Base-by-base conservation (phyloP, 2,888 invertebrate species). In the Serripes groenlandicus region DNA sequence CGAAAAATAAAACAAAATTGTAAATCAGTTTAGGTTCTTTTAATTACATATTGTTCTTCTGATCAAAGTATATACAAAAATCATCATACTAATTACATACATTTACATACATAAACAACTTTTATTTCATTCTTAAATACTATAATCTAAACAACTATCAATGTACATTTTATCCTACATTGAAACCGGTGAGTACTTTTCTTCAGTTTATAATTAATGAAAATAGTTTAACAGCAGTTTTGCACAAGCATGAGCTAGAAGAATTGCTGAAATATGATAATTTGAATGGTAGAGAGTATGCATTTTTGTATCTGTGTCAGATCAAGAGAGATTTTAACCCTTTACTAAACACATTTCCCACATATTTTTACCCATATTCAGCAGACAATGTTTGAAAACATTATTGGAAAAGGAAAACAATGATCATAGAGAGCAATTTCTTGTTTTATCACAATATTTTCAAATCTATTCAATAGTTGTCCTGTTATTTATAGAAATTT, bases 11-110 rank as follows among this genome's bases (percentile, higher is more conserved):
- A n/a, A n/a, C n/a, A n/a, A n/a, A n/a, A n/a, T n/a, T n/a, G n/a
- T n/a, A n/a, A n/a, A n/a, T n/a, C n/a, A n/a, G n/a, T 58, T 58
- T 58, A 58, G 28, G 28, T 11, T 58, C 28, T 58, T 28, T 11
- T 42, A 42, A 58, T 58, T 58, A 58, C 58, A 58, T 58, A 52
- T 58, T 58, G 58, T 58, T 58, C 58, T 28, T 58, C 26, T 26
- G 58, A 58, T 58, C 58, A 58, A 58, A 26, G 23, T 58, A 58
- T 58, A 21, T 58, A 58, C 58, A 58, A 58, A 58, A n/a, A 9
- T 58, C 58, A 58, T 58, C 26, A 28, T 28, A 58, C 23, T 58
- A 58, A 58, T 58, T 58, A 58, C 26, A 58, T 58, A 58, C 58
- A 58, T 58, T 58, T 58, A 58, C 58, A 58, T n/a, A 52, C 52